Evolutionary conservation across 2,797 vertebrate genomes (phyloP).

Genomic region (Melanotaenia pygmaea): DNA sequence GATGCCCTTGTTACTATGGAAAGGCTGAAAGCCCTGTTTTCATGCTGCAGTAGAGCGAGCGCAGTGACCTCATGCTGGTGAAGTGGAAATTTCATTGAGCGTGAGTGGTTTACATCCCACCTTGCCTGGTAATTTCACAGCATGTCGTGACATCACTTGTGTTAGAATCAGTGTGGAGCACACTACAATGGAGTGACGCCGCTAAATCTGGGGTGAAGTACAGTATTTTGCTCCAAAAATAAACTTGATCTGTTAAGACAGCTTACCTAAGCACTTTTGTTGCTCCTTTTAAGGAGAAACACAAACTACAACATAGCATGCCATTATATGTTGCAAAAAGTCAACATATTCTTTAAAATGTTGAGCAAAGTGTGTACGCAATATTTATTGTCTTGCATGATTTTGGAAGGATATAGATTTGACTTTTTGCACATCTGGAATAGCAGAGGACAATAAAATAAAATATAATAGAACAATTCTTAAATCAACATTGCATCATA

Average conservation of each 20-base stretch:
- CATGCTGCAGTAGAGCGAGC: constrained; percentile 21
- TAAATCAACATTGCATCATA: too few species aligned
- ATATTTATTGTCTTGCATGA: too few species aligned
- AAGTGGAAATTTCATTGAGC: constrained; percentile 46
- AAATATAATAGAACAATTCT: too few species aligned
- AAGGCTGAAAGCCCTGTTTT: constrained; percentile 30
- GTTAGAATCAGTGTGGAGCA: constrained; percentile 30
- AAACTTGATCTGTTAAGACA: constrained; percentile 5
- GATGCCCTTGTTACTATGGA: constrained; percentile 16
- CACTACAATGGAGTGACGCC: constrained; percentile 26
- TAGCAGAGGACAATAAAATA: too few species aligned
- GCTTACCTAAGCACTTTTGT: neutral
- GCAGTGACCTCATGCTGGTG: constrained; percentile 31
- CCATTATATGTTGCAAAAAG: too few species aligned
- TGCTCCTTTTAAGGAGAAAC: neutral
- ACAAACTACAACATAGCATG: too few species aligned
- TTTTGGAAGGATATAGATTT: too few species aligned
- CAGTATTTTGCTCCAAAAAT: constrained; percentile 14
- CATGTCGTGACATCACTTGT: constrained; percentile 28
- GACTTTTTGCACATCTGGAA: too few species aligned
- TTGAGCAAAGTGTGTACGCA: too few species aligned
- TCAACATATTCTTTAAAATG: too few species aligned
- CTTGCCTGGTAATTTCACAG: constrained; percentile 26
- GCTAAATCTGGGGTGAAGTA: constrained; percentile 12
- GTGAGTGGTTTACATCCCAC: constrained; percentile 30